These are phyloP conservation scores for Styela clava DNA, from an alignment of 23 tunicate species.

Conservation along the genomic window DNA sequence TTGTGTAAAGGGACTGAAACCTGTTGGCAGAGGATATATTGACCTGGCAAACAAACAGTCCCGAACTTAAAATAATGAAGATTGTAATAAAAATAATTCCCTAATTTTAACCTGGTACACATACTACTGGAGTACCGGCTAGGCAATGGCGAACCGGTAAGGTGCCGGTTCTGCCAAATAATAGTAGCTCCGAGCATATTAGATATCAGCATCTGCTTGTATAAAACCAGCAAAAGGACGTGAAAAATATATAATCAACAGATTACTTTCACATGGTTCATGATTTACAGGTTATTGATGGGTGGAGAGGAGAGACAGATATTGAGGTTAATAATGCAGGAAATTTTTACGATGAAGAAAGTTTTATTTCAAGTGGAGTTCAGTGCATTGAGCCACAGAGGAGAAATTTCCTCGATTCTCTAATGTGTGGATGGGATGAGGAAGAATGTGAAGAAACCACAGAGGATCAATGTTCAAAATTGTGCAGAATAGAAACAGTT, in stretches of 20 bases:
- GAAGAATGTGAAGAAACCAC: not conserved
- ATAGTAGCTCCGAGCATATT: not conserved
- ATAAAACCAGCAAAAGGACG: too few species aligned
- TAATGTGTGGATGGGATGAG: constrained; percentile 8
- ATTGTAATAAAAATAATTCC: not conserved
- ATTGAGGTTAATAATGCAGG: not conserved
- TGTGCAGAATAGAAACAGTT: not conserved
- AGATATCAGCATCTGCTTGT: not conserved
- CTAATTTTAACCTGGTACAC: not conserved
- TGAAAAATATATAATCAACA: too few species aligned
- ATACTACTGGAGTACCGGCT: not conserved
- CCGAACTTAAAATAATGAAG: too few species aligned
- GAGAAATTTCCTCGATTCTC: constrained; percentile 24
- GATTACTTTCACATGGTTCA: not conserved
- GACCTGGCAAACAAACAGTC: too few species aligned
- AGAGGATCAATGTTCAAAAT: not conserved
- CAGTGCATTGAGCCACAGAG: not conserved
- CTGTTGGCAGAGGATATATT: too few species aligned
- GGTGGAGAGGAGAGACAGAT: not conserved
- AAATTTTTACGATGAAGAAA: not conserved
- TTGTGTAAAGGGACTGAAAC: too few species aligned
- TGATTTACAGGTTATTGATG: constrained; percentile 2
- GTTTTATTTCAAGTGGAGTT: not conserved
- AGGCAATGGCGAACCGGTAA: too few species aligned
- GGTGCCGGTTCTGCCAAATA: too few species aligned